Conservation (phyloP, 2,888 invertebrate genomes). For the Xanthia icteritia region DNA sequence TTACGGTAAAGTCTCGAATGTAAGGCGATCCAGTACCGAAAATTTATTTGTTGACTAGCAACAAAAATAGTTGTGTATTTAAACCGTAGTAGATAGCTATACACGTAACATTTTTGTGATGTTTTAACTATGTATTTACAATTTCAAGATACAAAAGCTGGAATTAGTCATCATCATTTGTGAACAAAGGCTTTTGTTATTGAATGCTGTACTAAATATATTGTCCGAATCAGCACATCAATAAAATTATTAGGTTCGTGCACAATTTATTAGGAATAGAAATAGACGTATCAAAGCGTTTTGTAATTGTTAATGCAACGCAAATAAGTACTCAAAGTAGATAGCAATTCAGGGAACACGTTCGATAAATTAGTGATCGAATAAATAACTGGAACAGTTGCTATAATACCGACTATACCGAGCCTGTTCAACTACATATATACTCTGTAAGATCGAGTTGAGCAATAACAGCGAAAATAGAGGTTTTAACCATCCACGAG, state of each 20-base stretch:
- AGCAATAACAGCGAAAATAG: constrained; percentile 80
- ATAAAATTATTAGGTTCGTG: not conserved
- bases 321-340: constrained; percentile 47
- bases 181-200: constrained; percentile 31
- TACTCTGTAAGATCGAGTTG: constrained; percentile 76
- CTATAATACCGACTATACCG: constrained; percentile 65
- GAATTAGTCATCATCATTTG: constrained; percentile 6
- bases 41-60: constrained; percentile 22
- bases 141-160: not conserved
- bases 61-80: not conserved
- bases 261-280: not conserved
- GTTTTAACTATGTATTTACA: not conserved
- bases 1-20: constrained; percentile 81
- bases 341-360: constrained; percentile 63
- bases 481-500: constrained; percentile 71
- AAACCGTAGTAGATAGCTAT: not conserved
- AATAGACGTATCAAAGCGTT: constrained; percentile 1
- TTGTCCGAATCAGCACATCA: not conserved
- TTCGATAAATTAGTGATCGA: constrained; percentile 77
- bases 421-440: constrained; percentile 68
- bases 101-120: not conserved
- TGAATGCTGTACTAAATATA: not conserved
- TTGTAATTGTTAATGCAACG: constrained; percentile 27
- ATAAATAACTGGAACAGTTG: constrained; percentile 75
- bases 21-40: constrained; percentile 62